Conservation (phyloP, 2,888 invertebrate species). For the Heteromurus nitidus region DNA sequence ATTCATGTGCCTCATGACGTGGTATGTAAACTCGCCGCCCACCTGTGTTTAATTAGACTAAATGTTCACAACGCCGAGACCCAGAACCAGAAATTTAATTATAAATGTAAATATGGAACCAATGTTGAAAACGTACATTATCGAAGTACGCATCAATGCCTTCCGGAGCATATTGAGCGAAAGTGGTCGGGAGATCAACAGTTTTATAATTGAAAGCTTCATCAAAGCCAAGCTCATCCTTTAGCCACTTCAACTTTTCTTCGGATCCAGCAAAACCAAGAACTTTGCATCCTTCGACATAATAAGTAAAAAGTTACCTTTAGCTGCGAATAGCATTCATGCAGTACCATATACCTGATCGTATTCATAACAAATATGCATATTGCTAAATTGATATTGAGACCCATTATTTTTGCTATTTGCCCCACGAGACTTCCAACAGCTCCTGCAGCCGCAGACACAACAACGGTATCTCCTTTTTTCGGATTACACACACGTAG, state of each 20-base stretch:
- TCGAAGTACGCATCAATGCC: conserved; percentile 87
- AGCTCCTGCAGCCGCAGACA: conserved; percentile 86
- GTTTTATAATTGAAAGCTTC: conserved; percentile 84
- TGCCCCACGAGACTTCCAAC: conserved; percentile 88
- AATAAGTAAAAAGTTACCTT: background rate
- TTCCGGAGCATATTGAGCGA: conserved; percentile 81
- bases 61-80: too few species aligned
- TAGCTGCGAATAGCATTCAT: too few species aligned
- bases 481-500: conserved; percentile 83
- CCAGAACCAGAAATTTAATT: too few species aligned
- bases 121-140: conserved; percentile 82
- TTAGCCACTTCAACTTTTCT: conserved; percentile 83
- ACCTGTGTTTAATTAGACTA: conserved; percentile 78
- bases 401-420: conserved; percentile 83
- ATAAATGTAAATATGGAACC: too few species aligned
- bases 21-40: conserved; percentile 81
- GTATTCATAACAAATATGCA: too few species aligned
- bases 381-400: background rate
- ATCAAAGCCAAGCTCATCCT: conserved; percentile 82
- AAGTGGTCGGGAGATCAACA: conserved; percentile 77
- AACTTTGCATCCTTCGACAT: conserved; percentile 81
- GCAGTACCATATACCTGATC: too few species aligned
- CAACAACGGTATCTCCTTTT: conserved; percentile 83
- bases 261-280: conserved; percentile 84
- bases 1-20: conserved; percentile 81